Evolutionary conservation across 2,888 invertebrate species (phyloP).

Genomic region (Volucella bombylans): DNA sequence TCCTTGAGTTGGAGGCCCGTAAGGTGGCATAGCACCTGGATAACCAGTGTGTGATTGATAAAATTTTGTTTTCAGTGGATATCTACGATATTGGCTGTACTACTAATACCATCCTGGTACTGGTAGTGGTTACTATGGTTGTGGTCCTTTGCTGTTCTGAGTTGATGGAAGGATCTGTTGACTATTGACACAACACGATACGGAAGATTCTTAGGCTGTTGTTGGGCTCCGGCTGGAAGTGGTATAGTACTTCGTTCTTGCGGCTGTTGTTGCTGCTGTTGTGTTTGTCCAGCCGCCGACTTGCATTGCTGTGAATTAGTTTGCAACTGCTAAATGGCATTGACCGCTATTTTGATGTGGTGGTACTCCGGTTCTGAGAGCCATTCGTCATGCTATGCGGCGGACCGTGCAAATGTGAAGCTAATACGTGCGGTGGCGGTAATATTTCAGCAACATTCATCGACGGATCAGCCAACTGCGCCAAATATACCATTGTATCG

Average conservation of each 20-base stretch:
- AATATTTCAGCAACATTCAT: too few species aligned
- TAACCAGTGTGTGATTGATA: constrained; percentile 86
- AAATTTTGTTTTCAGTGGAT: constrained; percentile 82
- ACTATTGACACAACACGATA: too few species aligned
- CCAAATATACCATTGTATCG: too few species aligned
- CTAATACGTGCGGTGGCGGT: too few species aligned
- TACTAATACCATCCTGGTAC: constrained; percentile 84
- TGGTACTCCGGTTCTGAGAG: constrained; percentile 75
- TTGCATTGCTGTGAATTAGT: constrained; percentile 79
- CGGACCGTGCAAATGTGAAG: too few species aligned
- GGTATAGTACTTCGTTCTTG: constrained; percentile 69
- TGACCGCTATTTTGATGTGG: constrained; percentile 76
- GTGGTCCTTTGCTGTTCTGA: constrained; percentile 83
- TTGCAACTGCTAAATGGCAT: constrained; percentile 79
- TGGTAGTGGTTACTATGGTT: constrained; percentile 85
- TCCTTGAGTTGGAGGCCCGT: constrained; percentile 82
- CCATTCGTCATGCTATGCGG: too few species aligned
- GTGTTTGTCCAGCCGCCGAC: constrained; percentile 72
- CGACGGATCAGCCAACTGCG: too few species aligned
- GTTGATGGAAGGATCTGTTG: too few species aligned
- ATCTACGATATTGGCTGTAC: constrained; percentile 83
- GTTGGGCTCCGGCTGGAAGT: constrained; percentile 71
- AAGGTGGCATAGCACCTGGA: constrained; percentile 81
- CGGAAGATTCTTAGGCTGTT: too few species aligned
- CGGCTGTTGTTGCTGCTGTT: constrained; percentile 72